Evolutionary conservation across 2,888 invertebrate genomes (phyloP), one percentile per base, ranked within the genome.

Genomic region (Chorisops tibialis): DNA sequence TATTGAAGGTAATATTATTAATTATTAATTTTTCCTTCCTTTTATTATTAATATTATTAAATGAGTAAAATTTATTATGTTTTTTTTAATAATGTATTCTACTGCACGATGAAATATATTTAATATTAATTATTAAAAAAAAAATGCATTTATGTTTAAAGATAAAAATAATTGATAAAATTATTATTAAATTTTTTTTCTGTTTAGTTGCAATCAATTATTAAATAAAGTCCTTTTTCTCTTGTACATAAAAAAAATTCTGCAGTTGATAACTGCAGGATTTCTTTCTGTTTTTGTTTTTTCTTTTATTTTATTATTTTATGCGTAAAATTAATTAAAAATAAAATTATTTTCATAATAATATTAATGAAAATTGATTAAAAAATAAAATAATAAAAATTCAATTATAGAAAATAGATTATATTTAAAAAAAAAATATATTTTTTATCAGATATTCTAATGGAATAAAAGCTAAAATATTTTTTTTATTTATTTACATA

Each of bases 151-250:
- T n/a, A 30, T 30, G 9, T 30, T 7, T 30, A 30, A 30, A 7
- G 30, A 30, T n/a, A 30, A 30, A 30, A 30, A 30, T 30, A 30
- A 30, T 30, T 7, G 30, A 30, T 30, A 9, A 5, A 30, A 30
- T 30, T 30, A 30, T 30, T 30, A 45, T 45, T 45, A 11, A 41
- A 5, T 41, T 41, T 16, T 41, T 11, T 41, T 41, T 41, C 18
- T 41, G 6, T 41, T 41, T 41, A n/a, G n/a, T 45, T 14, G 45
- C 2, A 19, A 45, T 45, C 21, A 30, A 45, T 45, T 30, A 47
- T 35, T 30, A 21, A 11, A 45, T 18, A 43, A 59, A 59, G 45
- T 45, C 59, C 45, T 59, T 59, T 47, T 45, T 45, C 47, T 59
- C 45, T 45, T 59, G 45, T 47, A 59, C 37, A 45, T 43, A 37